Evolutionary conservation across 2,888 invertebrate genomes (phyloP).

Genomic region (Amphiduros pacificus): DNA sequence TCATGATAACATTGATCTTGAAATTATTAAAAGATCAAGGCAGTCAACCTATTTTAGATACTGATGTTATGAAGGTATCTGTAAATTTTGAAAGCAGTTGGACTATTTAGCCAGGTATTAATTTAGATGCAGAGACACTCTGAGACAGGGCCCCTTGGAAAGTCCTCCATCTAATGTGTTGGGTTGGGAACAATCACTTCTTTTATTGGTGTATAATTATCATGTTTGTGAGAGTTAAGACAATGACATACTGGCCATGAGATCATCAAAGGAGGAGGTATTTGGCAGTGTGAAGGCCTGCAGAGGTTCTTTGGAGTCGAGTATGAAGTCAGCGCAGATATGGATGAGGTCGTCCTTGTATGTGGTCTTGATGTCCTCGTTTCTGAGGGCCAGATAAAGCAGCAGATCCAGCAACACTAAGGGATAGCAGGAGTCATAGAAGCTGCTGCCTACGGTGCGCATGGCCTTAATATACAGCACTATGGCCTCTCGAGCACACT

Average conservation of each 20-base stretch:
- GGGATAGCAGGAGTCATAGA: slow-evolving; percentile 25
- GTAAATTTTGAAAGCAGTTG: background rate
- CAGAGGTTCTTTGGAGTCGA: slow-evolving; percentile 13
- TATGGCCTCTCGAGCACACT: too few species aligned
- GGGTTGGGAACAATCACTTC: background rate
- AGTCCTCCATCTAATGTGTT: too few species aligned
- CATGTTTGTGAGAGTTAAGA: background rate
- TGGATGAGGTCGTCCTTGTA: slow-evolving; percentile 13
- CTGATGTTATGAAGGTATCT: background rate
- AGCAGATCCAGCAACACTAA: slow-evolving; percentile 24
- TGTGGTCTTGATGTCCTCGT: too few species aligned
- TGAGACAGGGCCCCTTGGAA: too few species aligned
- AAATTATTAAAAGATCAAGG: too few species aligned
- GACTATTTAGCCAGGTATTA: too few species aligned
- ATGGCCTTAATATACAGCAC: slow-evolving; percentile 19
- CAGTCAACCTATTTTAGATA: too few species aligned
- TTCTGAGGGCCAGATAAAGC: slow-evolving; percentile 12
- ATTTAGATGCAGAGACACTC: too few species aligned
- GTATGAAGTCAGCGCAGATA: slow-evolving; percentile 21
- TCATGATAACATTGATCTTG: too few species aligned
- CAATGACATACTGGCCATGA: slow-evolving; percentile 16
- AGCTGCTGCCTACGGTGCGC: slow-evolving; percentile 9
- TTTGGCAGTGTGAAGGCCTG: slow-evolving; percentile 21
- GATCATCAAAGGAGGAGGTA: slow-evolving; percentile 10
- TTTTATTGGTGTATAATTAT: background rate